These are phyloP conservation scores for Agapornis roseicollis DNA, from an alignment of 2,113 vertebrate genomes.

Conservation along the genomic window DNA sequence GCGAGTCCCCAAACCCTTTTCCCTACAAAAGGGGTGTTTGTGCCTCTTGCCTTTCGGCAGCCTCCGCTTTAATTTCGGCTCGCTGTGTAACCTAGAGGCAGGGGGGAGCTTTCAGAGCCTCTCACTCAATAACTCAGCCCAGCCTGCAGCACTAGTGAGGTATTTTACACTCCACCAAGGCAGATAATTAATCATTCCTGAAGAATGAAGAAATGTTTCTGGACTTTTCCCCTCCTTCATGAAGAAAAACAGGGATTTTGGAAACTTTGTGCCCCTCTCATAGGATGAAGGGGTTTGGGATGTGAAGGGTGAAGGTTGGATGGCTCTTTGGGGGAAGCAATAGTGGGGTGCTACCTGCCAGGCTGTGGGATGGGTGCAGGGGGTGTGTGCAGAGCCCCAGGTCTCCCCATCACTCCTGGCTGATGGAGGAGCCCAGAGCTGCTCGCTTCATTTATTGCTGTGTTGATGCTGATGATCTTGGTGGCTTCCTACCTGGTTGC, in stretches of 20 bases:
- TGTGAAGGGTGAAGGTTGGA: background rate
- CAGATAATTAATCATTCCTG: conserved; percentile 65
- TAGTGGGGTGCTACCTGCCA: background rate
- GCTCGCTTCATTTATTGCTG: background rate
- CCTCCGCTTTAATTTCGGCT: background rate
- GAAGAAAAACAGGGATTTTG: conserved; percentile 20
- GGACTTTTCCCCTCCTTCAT: background rate
- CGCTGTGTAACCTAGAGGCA: background rate
- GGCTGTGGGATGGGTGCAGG: background rate
- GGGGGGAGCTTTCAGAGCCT: background rate
- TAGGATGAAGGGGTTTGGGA: background rate
- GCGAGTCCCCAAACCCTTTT: background rate
- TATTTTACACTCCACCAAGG: conserved; percentile 30
- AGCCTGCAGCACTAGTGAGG: background rate
- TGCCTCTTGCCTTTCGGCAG: background rate
- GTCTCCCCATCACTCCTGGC: background rate
- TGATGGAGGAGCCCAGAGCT: background rate
- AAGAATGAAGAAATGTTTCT: conserved; percentile 32
- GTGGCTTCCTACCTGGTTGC: background rate
- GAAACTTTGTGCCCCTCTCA: background rate
- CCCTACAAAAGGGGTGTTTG: background rate
- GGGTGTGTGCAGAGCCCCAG: too few relatives aligned
- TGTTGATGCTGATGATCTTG: background rate
- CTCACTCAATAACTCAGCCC: conserved; percentile 68
- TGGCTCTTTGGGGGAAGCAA: background rate